These are phyloP conservation scores for Thecophora atra DNA, from an alignment of 2,888 invertebrate species.

Conservation along the genomic window DNA sequence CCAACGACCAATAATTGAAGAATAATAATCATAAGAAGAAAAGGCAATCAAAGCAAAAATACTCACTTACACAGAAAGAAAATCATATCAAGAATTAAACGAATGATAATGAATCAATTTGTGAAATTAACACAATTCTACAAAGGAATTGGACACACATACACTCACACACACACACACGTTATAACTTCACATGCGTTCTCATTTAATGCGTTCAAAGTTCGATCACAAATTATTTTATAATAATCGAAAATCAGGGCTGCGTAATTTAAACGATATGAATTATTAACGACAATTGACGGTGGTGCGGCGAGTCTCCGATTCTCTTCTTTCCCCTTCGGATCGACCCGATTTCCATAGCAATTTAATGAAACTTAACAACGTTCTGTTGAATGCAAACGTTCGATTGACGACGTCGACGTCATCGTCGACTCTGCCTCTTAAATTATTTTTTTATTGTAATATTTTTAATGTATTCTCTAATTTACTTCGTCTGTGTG, in stretches of 20 bases:
- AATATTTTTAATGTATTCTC: background rate
- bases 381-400: conserved; percentile 12
- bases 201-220: conserved; percentile 10
- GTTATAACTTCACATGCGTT: background rate
- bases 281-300: conserved; percentile 26
- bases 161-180: background rate
- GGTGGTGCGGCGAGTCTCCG: background rate
- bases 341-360: background rate
- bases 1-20: conserved; percentile 25
- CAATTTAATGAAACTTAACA: conserved; percentile 8
- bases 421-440: background rate
- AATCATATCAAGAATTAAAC: conserved; percentile 21
- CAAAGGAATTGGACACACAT: background rate
- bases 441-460: background rate
- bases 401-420: background rate
- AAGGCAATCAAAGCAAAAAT: background rate
- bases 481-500: no score
- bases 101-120: conserved; percentile 35
- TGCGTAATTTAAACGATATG: conserved; percentile 24
- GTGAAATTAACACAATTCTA: conserved; percentile 30
- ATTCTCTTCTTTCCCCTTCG: background rate
- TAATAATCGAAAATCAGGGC: conserved; percentile 33
- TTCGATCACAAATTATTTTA: conserved; percentile 29
- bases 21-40: conserved; percentile 3
- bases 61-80: background rate